These are phyloP conservation scores for Avahi laniger DNA, from an alignment of 2,797 vertebrate species.

Conservation along the genomic window DNA sequence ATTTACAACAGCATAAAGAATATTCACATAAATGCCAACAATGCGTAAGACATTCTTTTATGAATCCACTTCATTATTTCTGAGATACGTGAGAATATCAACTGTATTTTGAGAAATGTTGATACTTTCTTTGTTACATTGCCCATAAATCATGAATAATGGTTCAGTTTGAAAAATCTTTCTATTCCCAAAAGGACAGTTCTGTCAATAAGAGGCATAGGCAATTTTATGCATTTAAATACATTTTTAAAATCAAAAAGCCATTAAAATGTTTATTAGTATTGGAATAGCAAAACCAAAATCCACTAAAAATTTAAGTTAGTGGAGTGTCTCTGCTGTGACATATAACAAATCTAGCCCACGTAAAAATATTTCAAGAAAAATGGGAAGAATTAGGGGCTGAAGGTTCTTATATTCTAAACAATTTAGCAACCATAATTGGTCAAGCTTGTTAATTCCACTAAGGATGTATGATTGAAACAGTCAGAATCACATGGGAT, in stretches of 20 bases:
- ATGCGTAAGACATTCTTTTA: conserved; percentile 81
- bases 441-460: conserved; percentile 25
- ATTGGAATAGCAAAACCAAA: conserved; percentile 45
- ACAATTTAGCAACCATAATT: conserved; percentile 52
- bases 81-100: conserved; percentile 78
- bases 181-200: conserved; percentile 72
- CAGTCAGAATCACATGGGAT: conserved; percentile 6
- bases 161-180: conserved; percentile 78
- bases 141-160: conserved; percentile 77
- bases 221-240: conserved; percentile 69
- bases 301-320: conserved; percentile 71
- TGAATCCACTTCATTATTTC: conserved; percentile 79
- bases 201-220: conserved; percentile 76
- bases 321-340: conserved; percentile 67
- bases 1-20: conserved; percentile 87
- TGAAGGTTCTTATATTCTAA: conserved; percentile 57
- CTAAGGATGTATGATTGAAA: conserved; percentile 44
- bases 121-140: conserved; percentile 74
- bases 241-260: conserved; percentile 44
- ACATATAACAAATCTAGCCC: conserved; percentile 69
- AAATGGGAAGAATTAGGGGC: conserved; percentile 46
- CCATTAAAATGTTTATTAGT: conserved; percentile 36
- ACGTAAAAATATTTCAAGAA: conserved; percentile 50
- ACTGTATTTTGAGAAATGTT: conserved; percentile 77
- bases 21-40: conserved; percentile 84